Conservation (phyloP, 2,888 invertebrate species). For the Drosophila neotestacea region DNA sequence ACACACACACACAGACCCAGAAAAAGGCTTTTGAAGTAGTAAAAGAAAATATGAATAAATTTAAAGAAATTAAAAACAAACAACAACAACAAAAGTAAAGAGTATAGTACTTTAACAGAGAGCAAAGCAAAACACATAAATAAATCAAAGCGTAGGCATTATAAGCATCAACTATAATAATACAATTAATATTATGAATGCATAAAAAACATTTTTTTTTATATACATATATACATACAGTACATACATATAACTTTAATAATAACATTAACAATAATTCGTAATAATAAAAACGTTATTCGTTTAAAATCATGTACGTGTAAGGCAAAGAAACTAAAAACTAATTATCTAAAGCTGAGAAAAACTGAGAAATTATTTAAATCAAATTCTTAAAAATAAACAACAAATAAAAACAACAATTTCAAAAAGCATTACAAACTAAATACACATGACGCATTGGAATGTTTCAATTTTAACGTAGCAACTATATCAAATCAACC, state of each 20-base stretch:
- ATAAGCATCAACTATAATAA: slow-evolving; percentile 34
- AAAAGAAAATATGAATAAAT: slow-evolving; percentile 16
- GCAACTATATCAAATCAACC: slow-evolving; percentile 16
- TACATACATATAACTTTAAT: slow-evolving; percentile 22
- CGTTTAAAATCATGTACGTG: slow-evolving; percentile 48
- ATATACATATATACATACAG: slow-evolving; percentile 18
- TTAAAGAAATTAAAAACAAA: slow-evolving; percentile 7
- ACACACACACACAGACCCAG: slow-evolving; percentile 9
- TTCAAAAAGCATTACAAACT: slow-evolving; percentile 7
- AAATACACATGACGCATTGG: slow-evolving; percentile 11
- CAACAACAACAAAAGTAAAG: slow-evolving; percentile 4
- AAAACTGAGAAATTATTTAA: slow-evolving; percentile 35
- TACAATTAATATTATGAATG: slow-evolving; percentile 11
- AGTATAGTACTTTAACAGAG: slow-evolving; percentile 3
- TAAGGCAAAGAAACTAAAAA: slow-evolving; percentile 40
- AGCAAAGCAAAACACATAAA: slow-evolving; percentile 8
- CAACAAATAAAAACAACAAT: slow-evolving; percentile 4
- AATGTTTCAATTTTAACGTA: slow-evolving; percentile 33
- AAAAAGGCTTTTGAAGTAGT: slow-evolving; percentile 25
- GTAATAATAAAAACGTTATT: slow-evolving; percentile 31
- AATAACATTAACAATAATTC: slow-evolving; percentile 3
- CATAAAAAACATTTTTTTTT: slow-evolving; percentile 32
- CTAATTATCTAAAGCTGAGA: slow-evolving; percentile 20
- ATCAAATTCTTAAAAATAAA: slow-evolving; percentile 28
- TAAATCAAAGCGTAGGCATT: slow-evolving; percentile 43